Evolutionary conservation across 2,888 invertebrate species (phyloP), one percentile per base, ranked within the genome.

Genomic region (Cryptosula pallasiana): DNA sequence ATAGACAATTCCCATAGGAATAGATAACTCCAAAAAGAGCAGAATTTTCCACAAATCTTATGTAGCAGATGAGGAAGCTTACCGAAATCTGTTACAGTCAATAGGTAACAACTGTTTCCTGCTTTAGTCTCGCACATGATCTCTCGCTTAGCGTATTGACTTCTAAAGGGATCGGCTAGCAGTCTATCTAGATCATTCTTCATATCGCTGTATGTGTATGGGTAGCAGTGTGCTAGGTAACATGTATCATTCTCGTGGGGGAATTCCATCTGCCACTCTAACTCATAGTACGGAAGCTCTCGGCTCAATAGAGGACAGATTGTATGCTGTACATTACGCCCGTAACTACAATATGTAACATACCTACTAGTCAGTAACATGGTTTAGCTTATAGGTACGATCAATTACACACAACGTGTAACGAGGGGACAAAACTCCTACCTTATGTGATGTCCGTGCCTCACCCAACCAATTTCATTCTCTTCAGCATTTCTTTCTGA

Each of bases 231-330:
- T 3, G 83, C 82, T 74, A 84, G 76, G 75, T 82, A 83, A 75
- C 79, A 83, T 0, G 79, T 78, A 76, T 83, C 83, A 34, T 80
- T 78, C 5, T 76, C 77, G 71, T 81, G 75, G 0, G 79, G 79
- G 73, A 84, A 84, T 71, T 83, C 83, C 81, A 82, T 82, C 75
- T 83, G 81, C 82, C 81, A 84, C 74, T 84, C 83, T 45, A 84
- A 76, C 75, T 79, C 78, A 74, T 80, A 80, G 76, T 83, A 83
- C 5, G 79, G 76, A 58, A 81, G 76, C 35, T 83, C 82, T 72
- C 82, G 73, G 58, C 76, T 74, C 35, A 84, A 75, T 58, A 84
- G 75, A 1, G 83, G 82, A 74, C 81, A 82, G 75, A 80, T 79
- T 69, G 80, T 75, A 73, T 81, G 79, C 73, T 77, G 76, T 16